Evolutionary conservation across 2,113 vertebrate species (phyloP).

Genomic region (Chroicocephalus ridibundus): DNA sequence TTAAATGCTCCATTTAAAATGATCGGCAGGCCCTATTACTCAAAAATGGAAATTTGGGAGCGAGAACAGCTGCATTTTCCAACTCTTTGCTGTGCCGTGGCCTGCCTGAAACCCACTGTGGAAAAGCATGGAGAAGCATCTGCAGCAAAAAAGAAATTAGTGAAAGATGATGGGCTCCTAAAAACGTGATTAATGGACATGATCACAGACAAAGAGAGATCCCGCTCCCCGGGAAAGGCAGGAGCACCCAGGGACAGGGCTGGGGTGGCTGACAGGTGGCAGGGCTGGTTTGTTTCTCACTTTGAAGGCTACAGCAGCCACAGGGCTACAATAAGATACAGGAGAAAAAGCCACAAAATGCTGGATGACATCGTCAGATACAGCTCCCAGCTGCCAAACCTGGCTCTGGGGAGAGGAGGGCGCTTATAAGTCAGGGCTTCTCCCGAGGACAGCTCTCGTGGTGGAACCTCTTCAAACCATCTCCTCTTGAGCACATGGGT

Average conservation of each 20-base stretch:
- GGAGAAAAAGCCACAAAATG: not conserved
- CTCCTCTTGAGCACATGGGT: not conserved
- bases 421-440: not conserved
- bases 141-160: not conserved
- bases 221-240: accelerated
- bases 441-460: not conserved
- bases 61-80: not conserved
- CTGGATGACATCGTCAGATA: not conserved
- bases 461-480: not conserved
- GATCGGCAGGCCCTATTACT: not conserved
- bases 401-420: not conserved
- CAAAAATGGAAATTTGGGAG: not conserved
- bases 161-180: not conserved
- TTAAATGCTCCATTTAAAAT: not conserved
- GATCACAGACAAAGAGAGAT: not conserved
- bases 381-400: not conserved
- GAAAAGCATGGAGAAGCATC: not conserved
- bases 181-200: not conserved
- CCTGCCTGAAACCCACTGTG: not conserved
- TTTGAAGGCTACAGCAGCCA: not conserved
- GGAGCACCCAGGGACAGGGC: not conserved
- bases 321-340: not conserved
- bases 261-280: not conserved
- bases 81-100: not conserved
- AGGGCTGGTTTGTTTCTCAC: not conserved